Base-by-base conservation (phyloP, 2,888 invertebrate genomes). In the Nyleta sp. region DNA sequence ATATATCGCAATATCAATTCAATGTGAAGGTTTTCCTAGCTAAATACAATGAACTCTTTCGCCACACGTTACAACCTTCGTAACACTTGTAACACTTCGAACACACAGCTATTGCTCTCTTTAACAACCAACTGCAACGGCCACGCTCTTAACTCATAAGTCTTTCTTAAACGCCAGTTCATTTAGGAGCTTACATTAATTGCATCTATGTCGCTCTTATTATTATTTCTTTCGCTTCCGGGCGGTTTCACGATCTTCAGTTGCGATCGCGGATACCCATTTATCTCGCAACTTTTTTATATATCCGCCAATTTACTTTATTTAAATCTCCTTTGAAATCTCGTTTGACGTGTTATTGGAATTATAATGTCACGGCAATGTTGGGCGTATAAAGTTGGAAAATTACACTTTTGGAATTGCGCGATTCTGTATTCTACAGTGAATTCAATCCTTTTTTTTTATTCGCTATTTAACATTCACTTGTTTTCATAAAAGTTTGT, bases 101-200 rank as follows among this genome's bases (percentile, higher is more conserved):
- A 70, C 68, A 71, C 76, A 60, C 53, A 80, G 81, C 75, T 79
- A 80, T 80, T 81, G 88, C 82, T 87, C 89, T 82, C 88, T 85
- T 88, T 89, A 86, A 87, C 85, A 89, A 89, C 86, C 78, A 84
- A 88, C 85, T 88, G 89, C 87, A 82, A 87, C 89, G 86, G 87
- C 87, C 81, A 88, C 88, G 86, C 85, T 85, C 83, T 82, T 84
- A 84, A 83, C 84, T 85, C 84, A 28, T 70, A 59, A 75, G 62
- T 68, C 68, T 60, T 76, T 68, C 59, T 75, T 68, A 68, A 75
- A 74, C 53, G 53, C 59, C 64, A 65, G 55, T 71, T 74, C 65
- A 40, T 75, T 67, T 67, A 60, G 46, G 33, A 64, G 40, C 48
- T 59, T 64, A 40, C 46, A 38, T 68, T 68, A 78, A 73, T 78